Percentiles rank a stretch among this genome's conserved stretches.
These are phyloP conservation scores for Chalcosyrphus nemorum DNA, from an alignment of 2,888 invertebrate genomes.

Conservation along the genomic window DNA sequence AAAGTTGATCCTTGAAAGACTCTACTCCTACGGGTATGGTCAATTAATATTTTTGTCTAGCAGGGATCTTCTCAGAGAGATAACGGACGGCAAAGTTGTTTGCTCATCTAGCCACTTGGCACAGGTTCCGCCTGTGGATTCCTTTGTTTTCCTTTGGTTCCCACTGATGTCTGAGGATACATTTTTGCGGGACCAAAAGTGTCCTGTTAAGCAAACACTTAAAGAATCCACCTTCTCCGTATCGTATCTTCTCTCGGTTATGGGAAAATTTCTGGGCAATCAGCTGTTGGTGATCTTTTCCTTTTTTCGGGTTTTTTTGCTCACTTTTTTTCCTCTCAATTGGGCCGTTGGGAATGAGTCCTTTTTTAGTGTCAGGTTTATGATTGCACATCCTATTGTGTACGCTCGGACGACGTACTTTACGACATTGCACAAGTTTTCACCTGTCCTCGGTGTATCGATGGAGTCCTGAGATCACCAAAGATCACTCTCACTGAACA, in stretches of 20 bases:
- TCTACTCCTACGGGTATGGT: slow-evolving; percentile 33
- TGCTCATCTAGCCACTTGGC: slow-evolving; percentile 68
- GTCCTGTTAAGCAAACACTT: slow-evolving; percentile 73
- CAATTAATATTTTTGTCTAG: slow-evolving; percentile 62
- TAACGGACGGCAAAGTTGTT: slow-evolving; percentile 61
- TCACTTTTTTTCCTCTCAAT: slow-evolving; percentile 27
- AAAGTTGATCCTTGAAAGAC: slow-evolving; percentile 65
- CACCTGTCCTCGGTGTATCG: slow-evolving; percentile 46
- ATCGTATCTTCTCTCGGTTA: slow-evolving; percentile 52
- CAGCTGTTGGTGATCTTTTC: slow-evolving; percentile 63
- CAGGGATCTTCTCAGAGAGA: slow-evolving; percentile 48
- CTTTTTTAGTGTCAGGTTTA: slow-evolving; percentile 50
- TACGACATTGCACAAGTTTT: slow-evolving; percentile 46
- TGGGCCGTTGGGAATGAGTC: slow-evolving; percentile 30
- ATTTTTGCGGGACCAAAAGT: slow-evolving; percentile 61
- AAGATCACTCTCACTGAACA: background rate
- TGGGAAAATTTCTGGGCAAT: slow-evolving; percentile 70
- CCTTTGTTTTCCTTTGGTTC: slow-evolving; percentile 62
- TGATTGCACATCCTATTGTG: slow-evolving; percentile 46
- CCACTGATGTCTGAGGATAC: slow-evolving; percentile 37
- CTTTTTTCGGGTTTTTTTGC: slow-evolving; percentile 29
- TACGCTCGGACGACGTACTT: background rate
- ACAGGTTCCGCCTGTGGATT: slow-evolving; percentile 17
- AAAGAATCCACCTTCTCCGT: slow-evolving; percentile 56
- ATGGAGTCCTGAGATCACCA: no score